Evolutionary conservation across 2,113 vertebrate species (phyloP).

Genomic region (Oceanites oceanicus): DNA sequence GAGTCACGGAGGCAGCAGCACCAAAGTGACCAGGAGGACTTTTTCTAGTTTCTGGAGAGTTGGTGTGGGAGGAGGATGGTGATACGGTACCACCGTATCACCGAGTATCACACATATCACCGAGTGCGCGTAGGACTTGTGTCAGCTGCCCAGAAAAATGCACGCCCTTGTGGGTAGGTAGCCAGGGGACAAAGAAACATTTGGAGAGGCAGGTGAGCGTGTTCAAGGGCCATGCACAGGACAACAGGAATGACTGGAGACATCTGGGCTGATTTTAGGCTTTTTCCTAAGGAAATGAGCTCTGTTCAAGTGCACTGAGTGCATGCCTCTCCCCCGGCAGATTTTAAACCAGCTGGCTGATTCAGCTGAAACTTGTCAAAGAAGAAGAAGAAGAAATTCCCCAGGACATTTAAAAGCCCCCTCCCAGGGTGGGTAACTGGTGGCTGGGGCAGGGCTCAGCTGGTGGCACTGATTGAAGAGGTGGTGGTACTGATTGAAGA

Average conservation of each 20-base stretch:
- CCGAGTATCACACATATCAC: too few relatives aligned
- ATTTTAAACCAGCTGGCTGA: not conserved
- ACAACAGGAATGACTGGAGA: not conserved
- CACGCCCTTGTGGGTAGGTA: too few relatives aligned
- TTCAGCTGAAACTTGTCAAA: not conserved
- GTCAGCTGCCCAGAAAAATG: not conserved
- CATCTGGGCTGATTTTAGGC: not conserved
- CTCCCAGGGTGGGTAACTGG: rapidly evolving
- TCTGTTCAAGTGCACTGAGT: rapidly evolving
- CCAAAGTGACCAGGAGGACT: not conserved
- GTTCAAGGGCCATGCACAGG: rapidly evolving
- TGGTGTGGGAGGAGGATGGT: not conserved
- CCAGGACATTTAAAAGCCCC: rapidly evolving
- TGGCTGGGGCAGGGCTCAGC: not conserved
- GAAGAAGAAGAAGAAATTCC: not conserved
- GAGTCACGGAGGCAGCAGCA: not conserved
- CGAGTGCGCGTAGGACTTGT: rapidly evolving
- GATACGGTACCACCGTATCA: rapidly evolving
- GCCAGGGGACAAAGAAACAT: not conserved
- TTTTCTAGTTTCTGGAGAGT: not conserved
- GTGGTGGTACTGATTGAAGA: rapidly evolving
- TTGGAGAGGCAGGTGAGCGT: too few relatives aligned
- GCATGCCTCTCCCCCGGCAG: not conserved
- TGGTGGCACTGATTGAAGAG: not conserved
- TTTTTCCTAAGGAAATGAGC: not conserved